A percentile compares a stretch with the other conserved stretches of the same genome.
phyloP scores from a whole-genome alignment of 2,888 invertebrate species.

The Scelioninae gen. 1 region DNA sequence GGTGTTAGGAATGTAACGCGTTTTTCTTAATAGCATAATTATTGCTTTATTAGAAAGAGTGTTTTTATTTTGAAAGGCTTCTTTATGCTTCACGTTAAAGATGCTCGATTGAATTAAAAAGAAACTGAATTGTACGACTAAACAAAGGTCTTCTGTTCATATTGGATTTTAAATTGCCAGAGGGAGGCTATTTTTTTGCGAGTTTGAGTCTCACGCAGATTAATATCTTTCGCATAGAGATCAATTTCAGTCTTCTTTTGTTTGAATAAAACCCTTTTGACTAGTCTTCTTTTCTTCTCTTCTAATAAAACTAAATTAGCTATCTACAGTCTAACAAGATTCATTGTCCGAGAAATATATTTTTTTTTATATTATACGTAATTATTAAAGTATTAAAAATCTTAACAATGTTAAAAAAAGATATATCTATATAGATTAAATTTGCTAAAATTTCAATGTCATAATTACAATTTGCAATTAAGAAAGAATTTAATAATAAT shows the following conservation, averaged over 20 bases:
- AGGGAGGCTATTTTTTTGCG: slow-evolving; percentile 69
- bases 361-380: no score
- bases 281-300: slow-evolving; percentile 24
- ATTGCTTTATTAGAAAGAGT: slow-evolving; percentile 53
- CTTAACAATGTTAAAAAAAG: no score
- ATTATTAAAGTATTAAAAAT: no score
- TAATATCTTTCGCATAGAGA: slow-evolving; percentile 73
- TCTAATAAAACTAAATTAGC: slow-evolving; percentile 42
- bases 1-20: slow-evolving; percentile 23
- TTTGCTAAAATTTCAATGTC: no score
- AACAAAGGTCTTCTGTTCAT: slow-evolving; percentile 72
- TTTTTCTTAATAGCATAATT: slow-evolving; percentile 21
- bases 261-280: slow-evolving; percentile 59
- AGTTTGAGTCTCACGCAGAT: slow-evolving; percentile 68
- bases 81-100: slow-evolving; percentile 67
- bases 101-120: slow-evolving; percentile 66
- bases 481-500: no score
- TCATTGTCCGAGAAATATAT: neutral
- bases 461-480: no score
- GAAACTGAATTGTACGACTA: slow-evolving; percentile 55
- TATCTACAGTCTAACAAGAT: slow-evolving; percentile 1
- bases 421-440: no score
- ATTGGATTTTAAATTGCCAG: slow-evolving; percentile 68
- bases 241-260: slow-evolving; percentile 66
- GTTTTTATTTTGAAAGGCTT: slow-evolving; percentile 58